These are phyloP conservation scores for Drosophila sp. DNA, from an alignment of 1,140 invertebrate species.

Conservation along the genomic window DNA sequence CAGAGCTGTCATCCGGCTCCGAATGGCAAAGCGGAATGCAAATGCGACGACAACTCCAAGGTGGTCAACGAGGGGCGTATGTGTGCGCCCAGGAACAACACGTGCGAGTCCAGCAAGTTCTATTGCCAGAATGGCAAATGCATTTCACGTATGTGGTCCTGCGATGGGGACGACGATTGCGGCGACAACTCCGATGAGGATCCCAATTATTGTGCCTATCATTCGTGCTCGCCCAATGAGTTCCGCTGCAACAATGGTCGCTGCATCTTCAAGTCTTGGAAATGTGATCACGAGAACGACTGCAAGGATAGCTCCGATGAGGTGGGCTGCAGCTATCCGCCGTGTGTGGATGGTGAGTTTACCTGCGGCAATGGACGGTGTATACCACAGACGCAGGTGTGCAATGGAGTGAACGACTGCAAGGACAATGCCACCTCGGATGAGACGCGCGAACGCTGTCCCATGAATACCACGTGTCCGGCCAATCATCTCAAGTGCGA, in stretches of 20 bases:
- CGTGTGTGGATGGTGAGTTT: slow-evolving; percentile 95
- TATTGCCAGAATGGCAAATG: slow-evolving; percentile 97
- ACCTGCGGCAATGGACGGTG: slow-evolving; percentile 96
- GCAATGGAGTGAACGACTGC: slow-evolving; percentile 97
- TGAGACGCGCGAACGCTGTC: slow-evolving; percentile 93
- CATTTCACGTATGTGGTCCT: slow-evolving; percentile 97
- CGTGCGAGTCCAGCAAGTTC: slow-evolving; percentile 95
- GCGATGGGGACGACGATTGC: slow-evolving; percentile 96
- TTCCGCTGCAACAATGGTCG: slow-evolving; percentile 97
- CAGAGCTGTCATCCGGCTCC: slow-evolving; percentile 96
- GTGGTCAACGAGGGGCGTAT: slow-evolving; percentile 96
- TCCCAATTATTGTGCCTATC: slow-evolving; percentile 94
- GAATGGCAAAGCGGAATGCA: slow-evolving; percentile 93
- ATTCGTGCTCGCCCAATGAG: slow-evolving; percentile 95
- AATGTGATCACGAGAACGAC: slow-evolving; percentile 97
- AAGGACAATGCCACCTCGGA: slow-evolving; percentile 96
- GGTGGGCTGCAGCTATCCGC: slow-evolving; percentile 94
- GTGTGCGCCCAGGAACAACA: slow-evolving; percentile 94
- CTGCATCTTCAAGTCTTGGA: slow-evolving; percentile 97
- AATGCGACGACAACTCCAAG: slow-evolving; percentile 93
- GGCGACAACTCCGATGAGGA: slow-evolving; percentile 97
- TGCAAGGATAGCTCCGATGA: slow-evolving; percentile 97
- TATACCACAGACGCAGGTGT: slow-evolving; percentile 93
- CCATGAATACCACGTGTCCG: slow-evolving; percentile 93
- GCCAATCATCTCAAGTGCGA: slow-evolving; percentile 94